Percentiles rank a stretch among this genome's conserved stretches.
Conservation (phyloP, 2,888 invertebrate genomes). For the Chrysotoxum bicinctum region DNA sequence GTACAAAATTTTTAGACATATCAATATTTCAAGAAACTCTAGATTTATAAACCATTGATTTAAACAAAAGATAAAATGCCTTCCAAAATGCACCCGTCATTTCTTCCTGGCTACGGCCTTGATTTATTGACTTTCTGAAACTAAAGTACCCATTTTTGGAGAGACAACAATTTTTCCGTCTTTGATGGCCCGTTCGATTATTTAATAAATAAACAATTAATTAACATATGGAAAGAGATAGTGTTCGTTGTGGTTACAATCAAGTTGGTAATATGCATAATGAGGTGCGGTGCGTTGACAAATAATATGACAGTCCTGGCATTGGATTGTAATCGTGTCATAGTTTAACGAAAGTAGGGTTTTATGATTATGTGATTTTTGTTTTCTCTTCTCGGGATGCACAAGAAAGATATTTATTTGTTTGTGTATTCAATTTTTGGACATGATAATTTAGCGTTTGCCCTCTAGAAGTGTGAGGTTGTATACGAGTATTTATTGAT, state of each 20-base stretch:
- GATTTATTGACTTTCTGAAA: constrained; percentile 15
- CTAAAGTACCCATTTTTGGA: constrained; percentile 1
- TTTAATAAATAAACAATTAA: constrained; percentile 62
- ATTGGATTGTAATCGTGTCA: neutral
- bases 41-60: too few relatives aligned
- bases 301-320: neutral
- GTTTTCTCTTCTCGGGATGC: neutral
- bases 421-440: too few relatives aligned
- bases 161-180: constrained; percentile 17
- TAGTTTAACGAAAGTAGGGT: neutral
- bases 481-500: too few relatives aligned
- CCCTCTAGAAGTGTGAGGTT: neutral
- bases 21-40: too few relatives aligned
- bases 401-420: neutral
- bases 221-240: constrained; percentile 38
- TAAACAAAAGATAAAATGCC: too few relatives aligned
- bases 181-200: constrained; percentile 40
- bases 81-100: too few relatives aligned
- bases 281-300: neutral
- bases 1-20: too few relatives aligned
- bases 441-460: neutral
- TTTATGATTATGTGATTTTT: neutral
- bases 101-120: neutral
- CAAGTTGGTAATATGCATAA: neutral
- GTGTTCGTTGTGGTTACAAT: constrained; percentile 11